phyloP scores from a whole-genome alignment of 2,113 vertebrate species.

The Chauna torquata region DNA sequence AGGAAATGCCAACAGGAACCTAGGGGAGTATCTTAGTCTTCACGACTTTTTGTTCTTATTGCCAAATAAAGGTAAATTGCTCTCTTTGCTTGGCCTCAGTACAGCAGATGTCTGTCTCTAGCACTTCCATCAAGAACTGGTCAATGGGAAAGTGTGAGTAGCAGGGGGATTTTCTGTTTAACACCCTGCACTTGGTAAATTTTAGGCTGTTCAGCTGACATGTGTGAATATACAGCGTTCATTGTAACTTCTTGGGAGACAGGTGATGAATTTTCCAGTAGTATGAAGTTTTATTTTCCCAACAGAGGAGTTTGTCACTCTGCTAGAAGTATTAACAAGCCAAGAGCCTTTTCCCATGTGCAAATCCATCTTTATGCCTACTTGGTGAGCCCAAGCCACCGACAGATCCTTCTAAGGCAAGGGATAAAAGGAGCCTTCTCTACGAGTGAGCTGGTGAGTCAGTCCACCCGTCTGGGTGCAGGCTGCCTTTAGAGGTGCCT shows the following conservation, averaged over 20 bases:
- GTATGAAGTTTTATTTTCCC: background rate
- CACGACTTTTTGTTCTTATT: background rate
- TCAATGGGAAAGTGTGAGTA: background rate
- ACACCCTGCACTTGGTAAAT: background rate
- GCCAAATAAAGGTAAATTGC: background rate
- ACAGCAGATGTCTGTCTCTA: background rate
- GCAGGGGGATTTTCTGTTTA: slow-evolving; percentile 47
- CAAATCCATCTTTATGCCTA: background rate
- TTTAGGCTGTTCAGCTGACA: background rate
- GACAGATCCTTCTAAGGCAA: background rate
- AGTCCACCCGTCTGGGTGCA: background rate
- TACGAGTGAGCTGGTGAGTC: background rate
- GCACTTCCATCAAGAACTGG: background rate
- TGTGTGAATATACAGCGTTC: background rate
- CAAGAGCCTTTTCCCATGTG: background rate
- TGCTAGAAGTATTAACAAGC: background rate
- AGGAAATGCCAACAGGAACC: background rate
- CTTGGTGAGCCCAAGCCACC: background rate
- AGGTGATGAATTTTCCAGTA: slow-evolving; percentile 14
- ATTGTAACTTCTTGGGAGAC: background rate
- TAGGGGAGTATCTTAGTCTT: background rate
- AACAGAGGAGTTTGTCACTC: background rate
- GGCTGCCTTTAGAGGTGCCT: background rate
- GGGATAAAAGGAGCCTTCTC: background rate
- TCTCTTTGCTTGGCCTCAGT: background rate